A percentile compares a stretch with the other conserved stretches of the same genome.
Evolutionary conservation across 2,888 invertebrate species (phyloP).

Genomic region (Anarsia innoxiella): DNA sequence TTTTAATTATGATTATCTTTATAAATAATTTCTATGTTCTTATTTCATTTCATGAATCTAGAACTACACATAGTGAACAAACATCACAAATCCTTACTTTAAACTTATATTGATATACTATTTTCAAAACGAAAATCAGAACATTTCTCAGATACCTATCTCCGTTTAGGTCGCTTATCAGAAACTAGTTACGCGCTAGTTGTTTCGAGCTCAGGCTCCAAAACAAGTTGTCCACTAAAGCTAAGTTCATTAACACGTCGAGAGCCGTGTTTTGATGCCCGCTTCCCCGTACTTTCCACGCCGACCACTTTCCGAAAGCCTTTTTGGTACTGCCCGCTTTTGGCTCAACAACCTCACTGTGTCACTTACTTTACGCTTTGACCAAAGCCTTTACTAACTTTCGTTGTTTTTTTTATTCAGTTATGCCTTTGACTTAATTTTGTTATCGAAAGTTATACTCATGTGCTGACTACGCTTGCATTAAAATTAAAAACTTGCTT

Average conservation of each 20-base stretch:
- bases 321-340: slow-evolving; percentile 21
- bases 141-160: no score
- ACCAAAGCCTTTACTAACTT: slow-evolving; percentile 1
- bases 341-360: not conserved
- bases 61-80: no score
- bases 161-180: slow-evolving; percentile 8
- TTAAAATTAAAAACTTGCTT: no score
- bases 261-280: slow-evolving; percentile 47
- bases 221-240: slow-evolving; percentile 43
- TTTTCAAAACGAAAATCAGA: no score
- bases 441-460: no score
- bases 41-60: no score
- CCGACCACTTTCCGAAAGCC: slow-evolving; percentile 31
- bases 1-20: no score
- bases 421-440: not conserved
- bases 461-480: no score
- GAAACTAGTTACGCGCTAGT: slow-evolving; percentile 31
- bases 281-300: slow-evolving; percentile 38
- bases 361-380: slow-evolving; percentile 3
- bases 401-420: not conserved
- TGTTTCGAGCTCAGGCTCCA: slow-evolving; percentile 30
- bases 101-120: no score
- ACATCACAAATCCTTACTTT: no score
- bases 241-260: slow-evolving; percentile 54
- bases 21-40: no score